Evolutionary conservation across 2,797 vertebrate species (phyloP).

Genomic region (Carduelis carduelis): DNA sequence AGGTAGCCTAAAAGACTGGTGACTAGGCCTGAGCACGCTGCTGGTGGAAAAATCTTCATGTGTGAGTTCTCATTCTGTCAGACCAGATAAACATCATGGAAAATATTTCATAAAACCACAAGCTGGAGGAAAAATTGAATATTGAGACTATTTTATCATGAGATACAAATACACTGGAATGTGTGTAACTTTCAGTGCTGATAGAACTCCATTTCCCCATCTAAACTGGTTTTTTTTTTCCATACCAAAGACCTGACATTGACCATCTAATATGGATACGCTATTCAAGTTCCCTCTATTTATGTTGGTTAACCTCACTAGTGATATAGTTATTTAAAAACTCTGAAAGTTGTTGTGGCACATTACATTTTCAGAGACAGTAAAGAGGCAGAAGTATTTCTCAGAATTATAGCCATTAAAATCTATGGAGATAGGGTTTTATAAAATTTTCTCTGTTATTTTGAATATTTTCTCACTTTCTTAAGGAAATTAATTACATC

Average conservation of each 20-base stretch:
- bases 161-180: not conserved
- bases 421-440: fast-evolving
- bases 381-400: not conserved
- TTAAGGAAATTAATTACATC: not conserved
- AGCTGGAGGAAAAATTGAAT: not conserved
- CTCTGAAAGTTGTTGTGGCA: not conserved
- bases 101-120: not conserved
- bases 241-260: not conserved
- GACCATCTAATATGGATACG: not conserved
- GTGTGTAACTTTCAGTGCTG: not conserved
- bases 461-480: not conserved
- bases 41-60: not conserved
- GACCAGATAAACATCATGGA: not conserved
- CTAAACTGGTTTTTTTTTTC: not conserved
- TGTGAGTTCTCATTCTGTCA: not conserved
- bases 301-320: not conserved
- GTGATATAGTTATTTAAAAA: not conserved
- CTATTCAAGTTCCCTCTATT: not conserved
- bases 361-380: not conserved
- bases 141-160: fast-evolving
- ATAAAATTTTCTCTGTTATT: not conserved
- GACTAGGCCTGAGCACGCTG: not conserved
- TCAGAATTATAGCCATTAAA: not conserved
- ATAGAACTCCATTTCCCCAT: not conserved
- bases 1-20: not conserved